Evolutionary conservation across 35 echinoderm and acorn worm species (phyloP).

Genomic region (Ptychodera flava): DNA sequence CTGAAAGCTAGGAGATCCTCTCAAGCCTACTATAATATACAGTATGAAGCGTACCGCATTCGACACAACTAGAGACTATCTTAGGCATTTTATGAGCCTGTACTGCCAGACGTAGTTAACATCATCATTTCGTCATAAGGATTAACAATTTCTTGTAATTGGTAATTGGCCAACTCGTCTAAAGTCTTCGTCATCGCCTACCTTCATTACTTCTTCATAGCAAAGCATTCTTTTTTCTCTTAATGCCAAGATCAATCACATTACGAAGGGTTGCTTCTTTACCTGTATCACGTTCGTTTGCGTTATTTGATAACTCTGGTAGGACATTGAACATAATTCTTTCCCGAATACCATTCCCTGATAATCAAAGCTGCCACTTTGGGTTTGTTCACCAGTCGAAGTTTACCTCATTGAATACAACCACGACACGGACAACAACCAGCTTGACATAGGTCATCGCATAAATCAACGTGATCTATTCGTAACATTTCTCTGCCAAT

Average conservation of each 20-base stretch:
- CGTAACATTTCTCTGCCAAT: constrained; percentile 54
- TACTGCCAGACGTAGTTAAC: not conserved
- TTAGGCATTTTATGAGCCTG: not conserved
- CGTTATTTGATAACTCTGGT: not conserved
- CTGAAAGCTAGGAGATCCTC: no score
- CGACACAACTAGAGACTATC: no score
- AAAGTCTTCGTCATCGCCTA: not conserved
- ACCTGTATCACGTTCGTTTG: not conserved
- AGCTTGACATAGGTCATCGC: constrained; percentile 43
- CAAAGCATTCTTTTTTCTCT: not conserved
- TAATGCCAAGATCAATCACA: not conserved
- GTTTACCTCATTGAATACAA: not conserved
- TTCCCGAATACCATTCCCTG: not conserved
- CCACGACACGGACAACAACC: not conserved
- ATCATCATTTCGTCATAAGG: not conserved
- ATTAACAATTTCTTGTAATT: not conserved
- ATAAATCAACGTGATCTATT: constrained; percentile 81
- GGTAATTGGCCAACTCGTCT: not conserved
- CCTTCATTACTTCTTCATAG: not conserved
- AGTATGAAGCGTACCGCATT: no score
- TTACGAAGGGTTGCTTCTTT: not conserved
- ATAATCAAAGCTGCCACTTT: not conserved
- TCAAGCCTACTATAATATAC: no score
- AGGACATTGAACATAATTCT: not conserved
- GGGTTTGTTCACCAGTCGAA: not conserved